Evolutionary conservation across 53 echinoderm and acorn worm genomes (phyloP), one percentile per base, ranked within the genome.

Genomic region (Paracentrotus lividus): DNA sequence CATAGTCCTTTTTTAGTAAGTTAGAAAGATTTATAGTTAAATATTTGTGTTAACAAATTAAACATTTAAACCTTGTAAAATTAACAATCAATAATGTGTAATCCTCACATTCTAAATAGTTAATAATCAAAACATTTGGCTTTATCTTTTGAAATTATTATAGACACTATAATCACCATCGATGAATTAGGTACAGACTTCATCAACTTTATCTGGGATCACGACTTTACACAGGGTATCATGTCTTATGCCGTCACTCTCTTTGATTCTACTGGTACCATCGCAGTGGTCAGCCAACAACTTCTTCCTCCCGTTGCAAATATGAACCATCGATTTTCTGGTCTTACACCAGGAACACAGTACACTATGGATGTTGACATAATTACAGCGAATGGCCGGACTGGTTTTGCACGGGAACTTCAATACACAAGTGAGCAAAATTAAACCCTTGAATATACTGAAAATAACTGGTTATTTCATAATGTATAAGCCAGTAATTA

Each of bases 151-250:
- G 31, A 0, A 49, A 21, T 86, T 55, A 55, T 21, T 55, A 56
- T 55, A 18, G 23, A 53, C 33, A 86, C 86, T 23, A 20, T 54
- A 14, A 55, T 86, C 49, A 47, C 43, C 14, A 86, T 86, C 16
- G 38, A 53, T 38, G 43, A 65, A 1, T 40, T 61, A 3, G 64
- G 65, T 10, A 34, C 32, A 20, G 65, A 65, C 53, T 90, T 52
- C 32, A 90, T 90, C 53, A 90, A 90, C 52, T 9, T 90, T 52
- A n/a, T 49, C 26, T 90, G 90, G 90, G 49, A 32, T 31, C 90
- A 90, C 20, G 52, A 90, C 52, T 0, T 52, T 2, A 54, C 90
- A 21, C 69, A 29, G 16, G 69, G 69, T 4, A 90, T 90, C 44
- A 0, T 34, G 8, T 49, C 49, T 20, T 90, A 90, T 34, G 24